Evolutionary conservation across 2,113 vertebrate genomes (phyloP).

Genomic region (Oriolus oriolus): DNA sequence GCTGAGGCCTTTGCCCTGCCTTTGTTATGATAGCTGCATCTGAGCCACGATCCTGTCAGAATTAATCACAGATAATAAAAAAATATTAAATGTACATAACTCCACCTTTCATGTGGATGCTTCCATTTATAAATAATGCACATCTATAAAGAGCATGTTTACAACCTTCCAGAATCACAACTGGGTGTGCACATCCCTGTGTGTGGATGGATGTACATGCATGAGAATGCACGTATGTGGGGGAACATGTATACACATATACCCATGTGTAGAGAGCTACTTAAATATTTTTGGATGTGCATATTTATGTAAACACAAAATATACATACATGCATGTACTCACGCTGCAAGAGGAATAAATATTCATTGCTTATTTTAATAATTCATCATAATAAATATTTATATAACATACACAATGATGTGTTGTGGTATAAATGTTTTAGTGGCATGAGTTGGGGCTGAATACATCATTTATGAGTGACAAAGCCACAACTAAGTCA

Average conservation of each 20-base stretch:
- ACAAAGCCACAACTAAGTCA: slow-evolving; percentile 53
- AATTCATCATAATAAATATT: slow-evolving; percentile 72
- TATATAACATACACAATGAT: slow-evolving; percentile 66
- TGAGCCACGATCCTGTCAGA: not conserved
- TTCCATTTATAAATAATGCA: slow-evolving; percentile 43
- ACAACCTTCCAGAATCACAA: not conserved
- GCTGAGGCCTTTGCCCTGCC: not conserved
- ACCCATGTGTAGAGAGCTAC: not conserved
- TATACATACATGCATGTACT: not conserved
- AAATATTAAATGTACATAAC: slow-evolving; percentile 29
- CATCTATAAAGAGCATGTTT: not conserved
- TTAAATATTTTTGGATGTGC: not conserved
- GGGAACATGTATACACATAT: not conserved
- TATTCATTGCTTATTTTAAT: slow-evolving; percentile 65
- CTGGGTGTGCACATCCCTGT: not conserved
- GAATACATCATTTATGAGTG: slow-evolving; percentile 62
- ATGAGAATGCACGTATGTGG: not conserved
- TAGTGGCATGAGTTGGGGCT: slow-evolving; percentile 47
- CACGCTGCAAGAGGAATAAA: slow-evolving; percentile 35
- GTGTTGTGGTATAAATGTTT: slow-evolving; percentile 66
- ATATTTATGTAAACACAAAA: not conserved
- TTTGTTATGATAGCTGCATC: not conserved
- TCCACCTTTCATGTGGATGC: not conserved
- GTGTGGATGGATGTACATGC: not conserved
- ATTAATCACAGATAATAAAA: not conserved